Evolutionary conservation across 2,113 vertebrate genomes (phyloP), one percentile per base, ranked within the genome.

Genomic region (Cettia cetti): DNA sequence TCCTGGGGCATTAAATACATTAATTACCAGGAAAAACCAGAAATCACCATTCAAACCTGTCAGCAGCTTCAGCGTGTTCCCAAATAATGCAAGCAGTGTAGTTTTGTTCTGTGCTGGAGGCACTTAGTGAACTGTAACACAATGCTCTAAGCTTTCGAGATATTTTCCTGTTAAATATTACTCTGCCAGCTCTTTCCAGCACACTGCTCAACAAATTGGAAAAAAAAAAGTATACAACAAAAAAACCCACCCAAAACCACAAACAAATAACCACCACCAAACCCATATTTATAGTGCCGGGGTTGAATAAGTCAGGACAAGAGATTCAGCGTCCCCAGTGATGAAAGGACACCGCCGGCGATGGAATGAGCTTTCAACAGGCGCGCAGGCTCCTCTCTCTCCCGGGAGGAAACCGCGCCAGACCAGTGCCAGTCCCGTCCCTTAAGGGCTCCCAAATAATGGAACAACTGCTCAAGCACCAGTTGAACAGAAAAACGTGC

Each of bases 131-230:
- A 15, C 71, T 39, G 84, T 16, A 53, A 83, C 79, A 11, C 90
- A 61, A 27, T 3, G 53, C 75, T 66, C 53, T 26, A 3, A 65
- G 89, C 72, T 54, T 35, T n/a, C 9, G 0, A 22, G 35, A 14
- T 28, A 60, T 56, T 54, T 21, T 50, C 72, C 23, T 5, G 60
- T 70, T 78, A 56, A 86, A 50, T 26, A 65, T 52, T 18, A 45
- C 30, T 24, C 54, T n/a, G 61, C 31, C 66, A n/a, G 63, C 76
- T 53, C 91, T 28, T 65, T 49, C 83, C 26, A 56, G 24, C 20
- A 4, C 0, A 0, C 37, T 2, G 16, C 54, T 49, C 59, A 26
- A 50, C 50, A 61, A 39, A 49, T 17, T 39, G 7, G 5, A 2
- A 8, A 24, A 19, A 30, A 50, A 20, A 24, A n/a, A 37, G 4